These are phyloP conservation scores for Salpingus planirostris DNA, from an alignment of 2,888 invertebrate species.

Conservation along the genomic window DNA sequence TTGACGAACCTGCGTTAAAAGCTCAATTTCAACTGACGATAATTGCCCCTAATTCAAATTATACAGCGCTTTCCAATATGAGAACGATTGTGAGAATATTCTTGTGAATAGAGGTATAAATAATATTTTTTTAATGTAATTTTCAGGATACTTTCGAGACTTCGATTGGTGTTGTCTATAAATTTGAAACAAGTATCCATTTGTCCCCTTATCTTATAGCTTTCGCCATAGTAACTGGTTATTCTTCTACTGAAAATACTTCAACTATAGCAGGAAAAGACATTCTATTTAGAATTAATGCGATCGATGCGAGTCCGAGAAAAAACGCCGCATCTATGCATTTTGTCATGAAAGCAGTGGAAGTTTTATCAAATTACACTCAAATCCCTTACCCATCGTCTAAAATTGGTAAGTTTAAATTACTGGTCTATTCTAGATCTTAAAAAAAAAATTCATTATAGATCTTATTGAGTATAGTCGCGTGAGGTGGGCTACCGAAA, in stretches of 20 bases:
- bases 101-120: no score
- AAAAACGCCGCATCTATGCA: no score
- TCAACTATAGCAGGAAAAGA: not conserved
- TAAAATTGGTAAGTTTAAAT: not conserved
- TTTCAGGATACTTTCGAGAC: not conserved
- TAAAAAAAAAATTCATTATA: constrained; percentile 1
- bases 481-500: not conserved
- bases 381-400: not conserved
- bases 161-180: not conserved
- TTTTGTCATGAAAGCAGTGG: not conserved
- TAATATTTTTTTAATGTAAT: no score
- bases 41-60: constrained; percentile 22
- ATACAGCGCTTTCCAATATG: constrained; percentile 27
- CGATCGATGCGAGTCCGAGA: no score
- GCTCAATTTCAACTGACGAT: constrained; percentile 23
- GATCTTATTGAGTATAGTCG: not conserved
- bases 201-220: not conserved
- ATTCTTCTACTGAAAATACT: not conserved
- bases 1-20: constrained; percentile 29
- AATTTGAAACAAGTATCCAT: not conserved
- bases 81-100: no score
- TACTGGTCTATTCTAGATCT: not conserved
- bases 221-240: not conserved
- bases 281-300: not conserved
- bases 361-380: not conserved